Evolutionary conservation across 2,888 invertebrate genomes (phyloP).

Genomic region (Agrochola circellaris): DNA sequence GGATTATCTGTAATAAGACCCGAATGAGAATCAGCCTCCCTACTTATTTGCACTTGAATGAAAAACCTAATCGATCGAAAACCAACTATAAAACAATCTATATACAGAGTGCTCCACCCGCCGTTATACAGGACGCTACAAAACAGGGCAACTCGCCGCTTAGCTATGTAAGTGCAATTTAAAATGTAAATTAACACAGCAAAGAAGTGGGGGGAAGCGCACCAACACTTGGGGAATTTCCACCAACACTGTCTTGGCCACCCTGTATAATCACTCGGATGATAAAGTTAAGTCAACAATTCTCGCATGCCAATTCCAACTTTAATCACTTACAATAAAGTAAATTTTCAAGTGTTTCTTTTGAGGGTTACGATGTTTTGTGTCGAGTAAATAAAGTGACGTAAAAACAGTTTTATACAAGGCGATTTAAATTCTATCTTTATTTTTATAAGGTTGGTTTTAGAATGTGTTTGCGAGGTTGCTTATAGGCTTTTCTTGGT

Average conservation of each 20-base stretch:
- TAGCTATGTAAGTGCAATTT: constrained; percentile 91
- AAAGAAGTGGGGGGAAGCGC: constrained; percentile 87
- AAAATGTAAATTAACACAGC: constrained; percentile 91
- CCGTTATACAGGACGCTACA: constrained; percentile 79
- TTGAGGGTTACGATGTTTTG: constrained; percentile 32
- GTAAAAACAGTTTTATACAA: constrained; percentile 67
- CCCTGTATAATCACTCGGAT: constrained; percentile 73
- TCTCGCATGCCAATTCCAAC: constrained; percentile 28
- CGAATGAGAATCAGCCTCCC: not conserved
- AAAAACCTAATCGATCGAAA: constrained; percentile 61
- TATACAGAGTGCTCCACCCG: constrained; percentile 62
- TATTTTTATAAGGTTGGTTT: constrained; percentile 62
- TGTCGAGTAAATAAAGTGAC: constrained; percentile 13
- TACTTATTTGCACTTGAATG: constrained; percentile 52
- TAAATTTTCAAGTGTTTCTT: not conserved
- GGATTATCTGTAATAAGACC: not conserved
- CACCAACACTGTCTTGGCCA: constrained; percentile 85
- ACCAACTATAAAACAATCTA: constrained; percentile 57
- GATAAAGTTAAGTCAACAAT: constrained; percentile 31
- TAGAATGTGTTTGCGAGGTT: constrained; percentile 48
- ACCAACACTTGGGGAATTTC: constrained; percentile 80
- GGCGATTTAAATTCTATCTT: constrained; percentile 64
- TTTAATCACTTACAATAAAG: fast-evolving
- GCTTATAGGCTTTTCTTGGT: constrained; percentile 78
- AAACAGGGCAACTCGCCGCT: constrained; percentile 87